Base-by-base conservation (phyloP, 2,797 vertebrate species). In the Spondyliosoma cantharus region DNA sequence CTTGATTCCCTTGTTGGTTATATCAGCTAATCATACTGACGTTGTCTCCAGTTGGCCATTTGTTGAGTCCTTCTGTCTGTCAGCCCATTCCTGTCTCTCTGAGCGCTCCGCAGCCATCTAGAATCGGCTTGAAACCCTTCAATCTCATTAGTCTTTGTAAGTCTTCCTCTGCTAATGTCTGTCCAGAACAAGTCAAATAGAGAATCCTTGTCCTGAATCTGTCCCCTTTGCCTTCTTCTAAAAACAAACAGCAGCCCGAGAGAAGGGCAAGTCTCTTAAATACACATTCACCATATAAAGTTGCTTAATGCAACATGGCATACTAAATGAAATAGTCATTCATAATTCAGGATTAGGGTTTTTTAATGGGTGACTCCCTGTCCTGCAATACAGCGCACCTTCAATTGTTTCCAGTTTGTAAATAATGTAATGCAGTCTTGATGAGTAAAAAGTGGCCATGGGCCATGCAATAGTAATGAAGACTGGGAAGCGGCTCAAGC, bases 391-490 rank as follows among this genome's bases (percentile, higher is more conserved):
- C 88, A 82, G 81, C 60, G 84, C 83, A 80, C 76, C 74, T 74
- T 87, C 86, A 91, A 92, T 93, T 92, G 92, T 95, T 95, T 93
- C 91, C 86, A 86, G 87, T 94, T 93, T 90, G 93, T 95, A 92
- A 95, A 95, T 95, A 94, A 95, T 96, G 92, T 89, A 95, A 88
- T 71, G 82, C 81, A 48, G 80, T 92, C 87, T 91, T 85, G 89
- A 94, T 92, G 91, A 92, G 89, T 92, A 82, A 85, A 32, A 92
- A 89, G 88, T 91, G 91, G 93, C 92, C 88, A 86, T 15, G 72
- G 88, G 90, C 89, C 90, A 94, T 95, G 92, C 93, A 95, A 94
- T 94, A 94, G 90, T 95, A 93, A 95, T 95, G 94, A 95, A 90
- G 81, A 86, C 74, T 76, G 93, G 92, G 93, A 94, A 84, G 45